Evolutionary conservation across 2,113 vertebrate genomes (phyloP), one percentile per base, ranked within the genome.

Genomic region (Epinephelus cyanopodus): DNA sequence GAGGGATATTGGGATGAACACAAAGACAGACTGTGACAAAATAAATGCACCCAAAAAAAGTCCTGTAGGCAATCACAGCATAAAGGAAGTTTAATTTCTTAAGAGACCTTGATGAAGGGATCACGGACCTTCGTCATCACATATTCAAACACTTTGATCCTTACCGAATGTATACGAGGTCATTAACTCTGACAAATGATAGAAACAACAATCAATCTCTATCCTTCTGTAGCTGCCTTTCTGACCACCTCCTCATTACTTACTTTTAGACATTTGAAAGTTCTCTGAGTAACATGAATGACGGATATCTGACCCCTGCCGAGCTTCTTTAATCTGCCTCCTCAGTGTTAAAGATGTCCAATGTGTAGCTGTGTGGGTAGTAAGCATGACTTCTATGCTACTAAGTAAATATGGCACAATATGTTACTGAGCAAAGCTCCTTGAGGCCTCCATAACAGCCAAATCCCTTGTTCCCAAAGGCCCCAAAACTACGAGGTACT

Each of bases 321-420:
- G 47, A 56, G 52, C 53, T 21, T 33, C 64, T 56, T 45, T 3
- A 57, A 57, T 21, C 27, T 29, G n/a, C 45, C 5, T 71, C n/a
- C 23, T 25, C 27, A 21, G 27, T 25, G 15, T 64, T n/a, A 48
- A 63, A 21, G 0, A 50, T 50, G 48, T 63, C 14, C 60, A 27
- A 60, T 29, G 14, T 54, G 21, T n/a, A 29, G 3, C 5, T 52
- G 64, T 58, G 53, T 72, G 25, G 18, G 8, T 8, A 56, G 1
- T 57, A 17, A n/a, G 53, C 42, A 33, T 29, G 45, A 39, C 56
- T 78, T 29, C 52, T n/a, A 39, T 25, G 47, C 11, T 12, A 33
- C 18, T 48, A 4, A 72, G 45, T 71, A 71, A 81, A 85, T 64
- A 78, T 47, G 58, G 19, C 37, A 23, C 64, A 66, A 29, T 37